These are phyloP conservation scores for Phaedon cochleariae DNA, from an alignment of 2,888 invertebrate genomes.

Conservation along the genomic window DNA sequence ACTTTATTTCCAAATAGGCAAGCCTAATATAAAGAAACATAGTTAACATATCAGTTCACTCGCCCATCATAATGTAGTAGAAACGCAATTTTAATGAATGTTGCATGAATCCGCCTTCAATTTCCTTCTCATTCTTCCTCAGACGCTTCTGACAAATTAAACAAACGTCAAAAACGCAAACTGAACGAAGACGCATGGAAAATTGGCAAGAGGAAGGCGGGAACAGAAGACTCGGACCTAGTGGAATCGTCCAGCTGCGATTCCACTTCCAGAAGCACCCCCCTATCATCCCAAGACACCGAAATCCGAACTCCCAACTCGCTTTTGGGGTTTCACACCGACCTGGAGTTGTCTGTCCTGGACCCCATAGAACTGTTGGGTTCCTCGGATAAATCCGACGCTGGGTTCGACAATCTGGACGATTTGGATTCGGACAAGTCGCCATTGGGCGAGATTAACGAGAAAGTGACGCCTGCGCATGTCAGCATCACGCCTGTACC, in stretches of 20 bases:
- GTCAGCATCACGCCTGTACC: too few relatives aligned
- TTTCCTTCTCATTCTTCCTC: not conserved
- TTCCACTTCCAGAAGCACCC: constrained; percentile 69
- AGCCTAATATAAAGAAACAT: too few relatives aligned
- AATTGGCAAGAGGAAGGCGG: constrained; percentile 65
- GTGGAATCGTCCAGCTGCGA: constrained; percentile 72
- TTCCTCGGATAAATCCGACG: constrained; percentile 60
- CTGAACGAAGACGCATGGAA: constrained; percentile 51
- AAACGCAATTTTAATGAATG: too few relatives aligned
- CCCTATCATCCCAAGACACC: constrained; percentile 62
- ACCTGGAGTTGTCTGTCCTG: constrained; percentile 70
- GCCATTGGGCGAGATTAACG: too few relatives aligned
- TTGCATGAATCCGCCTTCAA: too few relatives aligned
- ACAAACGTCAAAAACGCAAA: constrained; percentile 46
- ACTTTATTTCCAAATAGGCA: too few relatives aligned
- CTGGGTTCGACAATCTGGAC: too few relatives aligned
- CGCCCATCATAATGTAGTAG: too few relatives aligned
- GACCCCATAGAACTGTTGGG: constrained; percentile 69
- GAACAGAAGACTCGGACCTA: constrained; percentile 67
- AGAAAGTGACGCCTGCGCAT: too few relatives aligned
- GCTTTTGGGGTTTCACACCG: constrained; percentile 68
- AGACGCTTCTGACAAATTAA: constrained; percentile 38
- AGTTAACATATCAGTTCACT: too few relatives aligned
- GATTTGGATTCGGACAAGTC: too few relatives aligned
- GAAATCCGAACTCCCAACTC: constrained; percentile 66